Evolutionary conservation across 2,888 invertebrate species (phyloP), one percentile per base, ranked within the genome.

Genomic region (Drosophila anceps): DNA sequence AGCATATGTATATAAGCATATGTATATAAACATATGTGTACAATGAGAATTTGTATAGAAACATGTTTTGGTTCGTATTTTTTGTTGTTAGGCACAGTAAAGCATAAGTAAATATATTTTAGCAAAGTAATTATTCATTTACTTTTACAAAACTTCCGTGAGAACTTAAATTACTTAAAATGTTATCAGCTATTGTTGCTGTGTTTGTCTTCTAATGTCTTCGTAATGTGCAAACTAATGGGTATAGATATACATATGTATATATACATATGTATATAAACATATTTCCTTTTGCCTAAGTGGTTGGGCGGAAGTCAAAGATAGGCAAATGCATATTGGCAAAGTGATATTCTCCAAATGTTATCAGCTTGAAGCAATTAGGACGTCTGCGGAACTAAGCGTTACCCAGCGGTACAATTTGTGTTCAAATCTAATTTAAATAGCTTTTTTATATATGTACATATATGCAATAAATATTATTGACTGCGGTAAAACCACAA

Each of bases 181-280:
- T 18, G 31, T 50, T 50, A 50, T 50, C 50, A 50, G 50, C 9
- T 13, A n/a, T 29, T 27, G 9, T 69, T 10, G 37, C 24, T 24
- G 15, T 60, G n/a, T 65, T 55, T 41, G 46, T 27, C 18, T 2
- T 20, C 6, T 9, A 2, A 29, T 29, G n/a, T 29, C 29, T 31
- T 31, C n/a, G n/a, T 50, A 50, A 48, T 48, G 29, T n/a, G 7
- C n/a, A 12, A 5, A 31, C 48, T 50, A 50, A 50, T 50, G 31
- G 48, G 18, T 29, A 18, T 18, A 24, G 2, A 24, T 3, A 50
- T 48, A 10, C 3, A 10, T 24, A 24, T 2, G n/a, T 9, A 39
- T n/a, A 4, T 2, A n/a, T 39, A 9, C 4, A 3, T 18, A 18
- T 41, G 18, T 41, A 18, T 10, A 18, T 12, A 18, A 41, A 20